Base-by-base conservation (phyloP, 2,888 invertebrate genomes). In the Xylota segnis region DNA sequence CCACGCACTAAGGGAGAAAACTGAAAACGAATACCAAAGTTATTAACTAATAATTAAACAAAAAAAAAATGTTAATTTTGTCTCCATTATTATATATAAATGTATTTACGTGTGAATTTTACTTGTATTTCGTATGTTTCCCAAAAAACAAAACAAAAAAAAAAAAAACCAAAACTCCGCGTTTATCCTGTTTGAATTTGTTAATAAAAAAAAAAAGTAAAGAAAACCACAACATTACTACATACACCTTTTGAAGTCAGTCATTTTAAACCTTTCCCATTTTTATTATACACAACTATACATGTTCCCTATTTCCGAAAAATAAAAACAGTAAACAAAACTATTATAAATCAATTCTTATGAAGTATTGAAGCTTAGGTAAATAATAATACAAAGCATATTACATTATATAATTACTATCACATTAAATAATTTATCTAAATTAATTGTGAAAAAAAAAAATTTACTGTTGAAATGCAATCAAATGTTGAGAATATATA, bases 71-170 rank as follows among this genome's bases (percentile, higher is more conserved):
- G 75, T 84, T 86, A 77, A 86, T 86, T 86, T 86, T 82, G 72
- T 82, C 86, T 82, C 82, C 86, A 86, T 86, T 86, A 82, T 72
- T 77, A 82, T 82, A 86, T 86, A 82, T 86, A 77, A 82, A 86
- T 86, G 86, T 86, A 82, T 86, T 86, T 82, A 81, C 72, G 82
- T 86, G 86, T 86, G 86, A 86, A 81, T 77, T 86, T 86, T 86
- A 68, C 84, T 81, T 82, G 86, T 86, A 82, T 86, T 86, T 82
- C 82, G 86, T 77, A 77, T 82, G 56, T 81, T 76, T 63, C 77
- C 59, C 43, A 72, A 52, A 34, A 58, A n/a, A n/a, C n/a, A n/a
- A n/a, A n/a, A n/a, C n/a, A n/a, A n/a, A 58, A 45, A 75, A 76
- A 70, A 70, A 59, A 40, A 18, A 52, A 52, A 76, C 40, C 50